Evolutionary conservation across 2,797 vertebrate species (phyloP).

Genomic region (Pogoniulus pusillus): DNA sequence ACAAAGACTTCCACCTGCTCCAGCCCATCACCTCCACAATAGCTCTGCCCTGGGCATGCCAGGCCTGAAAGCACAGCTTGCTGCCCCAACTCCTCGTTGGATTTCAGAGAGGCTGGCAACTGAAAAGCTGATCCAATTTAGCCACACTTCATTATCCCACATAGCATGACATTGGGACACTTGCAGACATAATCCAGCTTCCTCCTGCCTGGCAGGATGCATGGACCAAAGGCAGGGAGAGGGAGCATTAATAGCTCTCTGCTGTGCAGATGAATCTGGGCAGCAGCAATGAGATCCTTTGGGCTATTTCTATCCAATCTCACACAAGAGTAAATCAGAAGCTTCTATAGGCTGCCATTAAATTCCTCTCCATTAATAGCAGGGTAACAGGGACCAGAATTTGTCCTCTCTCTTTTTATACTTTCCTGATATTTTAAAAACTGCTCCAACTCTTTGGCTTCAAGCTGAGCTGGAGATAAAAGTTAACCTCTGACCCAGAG

Average conservation of each 20-base stretch:
- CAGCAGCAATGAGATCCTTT: constrained; percentile 39
- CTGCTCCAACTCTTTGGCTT: constrained; percentile 19
- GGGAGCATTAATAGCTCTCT: constrained; percentile 38
- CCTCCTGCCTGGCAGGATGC: constrained; percentile 41
- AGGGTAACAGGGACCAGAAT: not conserved
- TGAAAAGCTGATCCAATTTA: constrained; percentile 57
- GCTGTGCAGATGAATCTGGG: constrained; percentile 27
- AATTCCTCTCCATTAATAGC: constrained; percentile 23
- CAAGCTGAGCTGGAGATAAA: constrained; percentile 48
- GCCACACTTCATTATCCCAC: constrained; percentile 48
- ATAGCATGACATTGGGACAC: constrained; percentile 18
- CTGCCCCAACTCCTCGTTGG: constrained; percentile 36
- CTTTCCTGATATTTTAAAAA: constrained; percentile 20
- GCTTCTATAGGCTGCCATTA: constrained; percentile 34
- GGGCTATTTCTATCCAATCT: constrained; percentile 44
- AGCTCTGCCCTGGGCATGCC: not conserved
- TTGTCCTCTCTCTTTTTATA: not conserved
- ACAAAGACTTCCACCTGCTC: not conserved
- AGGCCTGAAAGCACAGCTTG: constrained; percentile 54
- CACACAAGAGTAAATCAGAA: constrained; percentile 37
- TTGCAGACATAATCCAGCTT: constrained; percentile 55
- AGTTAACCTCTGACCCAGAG: constrained; percentile 42
- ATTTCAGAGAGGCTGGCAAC: constrained; percentile 37
- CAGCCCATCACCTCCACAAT: not conserved
- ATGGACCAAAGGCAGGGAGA: constrained; percentile 35